Conservation (phyloP, 2,113 vertebrate genomes). For the Rhadina sibilatrix region DNA sequence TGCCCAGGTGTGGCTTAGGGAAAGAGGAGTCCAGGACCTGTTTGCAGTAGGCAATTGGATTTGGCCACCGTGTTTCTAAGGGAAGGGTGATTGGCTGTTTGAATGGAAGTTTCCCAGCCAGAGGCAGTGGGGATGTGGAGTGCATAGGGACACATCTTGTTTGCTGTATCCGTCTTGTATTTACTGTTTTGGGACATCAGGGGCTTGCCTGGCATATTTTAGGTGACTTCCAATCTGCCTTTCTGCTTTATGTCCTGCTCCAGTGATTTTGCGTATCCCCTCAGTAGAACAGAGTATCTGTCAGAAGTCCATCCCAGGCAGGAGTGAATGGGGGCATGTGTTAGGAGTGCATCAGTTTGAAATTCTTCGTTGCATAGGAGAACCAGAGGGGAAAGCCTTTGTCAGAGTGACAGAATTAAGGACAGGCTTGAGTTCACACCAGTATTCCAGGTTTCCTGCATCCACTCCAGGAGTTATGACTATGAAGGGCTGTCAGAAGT, state of each 20-base stretch:
- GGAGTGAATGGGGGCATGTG: neutral
- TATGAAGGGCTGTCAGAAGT: neutral
- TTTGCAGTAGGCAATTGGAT: neutral
- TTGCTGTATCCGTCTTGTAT: neutral
- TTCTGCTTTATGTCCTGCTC: neutral
- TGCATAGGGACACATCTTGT: neutral
- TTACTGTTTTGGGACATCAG: neutral
- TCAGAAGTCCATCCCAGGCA: neutral
- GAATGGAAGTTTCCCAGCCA: neutral
- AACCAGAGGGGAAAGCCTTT: neutral
- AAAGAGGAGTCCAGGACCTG: neutral
- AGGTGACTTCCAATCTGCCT: neutral
- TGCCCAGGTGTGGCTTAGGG: neutral
- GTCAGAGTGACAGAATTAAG: neutral
- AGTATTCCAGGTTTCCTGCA: neutral
- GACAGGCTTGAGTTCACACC: neutral
- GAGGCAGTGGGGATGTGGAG: neutral
- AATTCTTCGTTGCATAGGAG: neutral
- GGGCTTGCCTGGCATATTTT: neutral
- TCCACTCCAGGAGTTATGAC: neutral
- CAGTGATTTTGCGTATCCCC: neutral
- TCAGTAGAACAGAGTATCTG: neutral
- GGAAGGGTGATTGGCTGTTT: neutral
- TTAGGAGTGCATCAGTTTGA: neutral
- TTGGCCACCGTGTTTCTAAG: neutral